Evolutionary conservation across 2,113 vertebrate species (phyloP).

Genomic region (Noturus placidus): DNA sequence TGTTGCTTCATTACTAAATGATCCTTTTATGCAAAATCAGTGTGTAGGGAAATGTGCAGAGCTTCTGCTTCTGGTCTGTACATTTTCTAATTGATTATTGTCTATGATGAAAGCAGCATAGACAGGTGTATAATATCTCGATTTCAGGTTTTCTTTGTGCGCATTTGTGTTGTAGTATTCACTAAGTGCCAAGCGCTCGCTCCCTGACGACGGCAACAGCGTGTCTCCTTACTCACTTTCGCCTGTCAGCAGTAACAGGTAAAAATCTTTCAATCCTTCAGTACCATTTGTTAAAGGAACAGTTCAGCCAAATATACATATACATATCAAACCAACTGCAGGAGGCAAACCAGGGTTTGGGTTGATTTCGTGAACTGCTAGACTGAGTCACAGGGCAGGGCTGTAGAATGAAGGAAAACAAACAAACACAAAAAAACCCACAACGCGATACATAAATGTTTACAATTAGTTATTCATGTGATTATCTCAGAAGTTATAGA

Average conservation of each 20-base stretch:
- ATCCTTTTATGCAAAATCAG: not conserved
- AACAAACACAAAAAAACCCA: not conserved
- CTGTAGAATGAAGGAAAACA: not conserved
- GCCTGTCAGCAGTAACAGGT: slow-evolving; percentile 98
- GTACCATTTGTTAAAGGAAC: not conserved
- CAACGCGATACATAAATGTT: too few relatives aligned
- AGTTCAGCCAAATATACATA: not conserved
- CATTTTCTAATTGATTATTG: not conserved
- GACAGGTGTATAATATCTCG: not conserved
- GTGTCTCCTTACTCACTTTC: slow-evolving; percentile 96
- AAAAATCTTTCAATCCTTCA: slow-evolving; percentile 17
- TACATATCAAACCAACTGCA: too few relatives aligned
- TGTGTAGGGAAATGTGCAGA: not conserved
- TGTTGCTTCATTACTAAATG: not conserved
- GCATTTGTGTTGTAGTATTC: slow-evolving; percentile 80
- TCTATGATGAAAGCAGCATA: not conserved
- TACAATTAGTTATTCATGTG: too few relatives aligned
- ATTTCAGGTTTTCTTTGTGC: slow-evolving; percentile 3
- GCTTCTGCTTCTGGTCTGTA: not conserved
- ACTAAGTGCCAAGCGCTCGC: slow-evolving; percentile 87
- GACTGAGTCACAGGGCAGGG: not conserved
- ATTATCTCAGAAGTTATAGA: not conserved
- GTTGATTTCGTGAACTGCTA: not conserved
- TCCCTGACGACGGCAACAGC: slow-evolving; percentile 90
- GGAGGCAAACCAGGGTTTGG: not conserved